phyloP scores from a whole-genome alignment of 2,797 vertebrate genomes.

The Coregonus suidteri region DNA sequence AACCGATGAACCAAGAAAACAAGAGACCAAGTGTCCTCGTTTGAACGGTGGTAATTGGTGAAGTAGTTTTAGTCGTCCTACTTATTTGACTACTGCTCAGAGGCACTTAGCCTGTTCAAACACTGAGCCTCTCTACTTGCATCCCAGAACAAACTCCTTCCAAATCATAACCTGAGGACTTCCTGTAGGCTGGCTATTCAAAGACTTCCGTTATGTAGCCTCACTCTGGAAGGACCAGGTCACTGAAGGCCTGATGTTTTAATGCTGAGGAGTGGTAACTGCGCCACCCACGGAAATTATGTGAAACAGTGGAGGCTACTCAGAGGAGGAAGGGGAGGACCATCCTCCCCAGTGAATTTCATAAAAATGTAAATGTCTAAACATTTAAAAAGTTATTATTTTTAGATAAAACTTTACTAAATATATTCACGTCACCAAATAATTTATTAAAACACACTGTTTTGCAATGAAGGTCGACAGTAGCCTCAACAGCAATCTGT shows the following conservation, averaged over 20 bases:
- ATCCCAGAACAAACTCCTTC: slow-evolving; percentile 59
- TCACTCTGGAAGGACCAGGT: neutral
- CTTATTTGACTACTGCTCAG: no score
- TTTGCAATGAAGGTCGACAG: no score
- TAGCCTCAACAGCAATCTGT: no score
- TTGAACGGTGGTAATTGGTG: slow-evolving; percentile 43
- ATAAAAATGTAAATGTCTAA: no score
- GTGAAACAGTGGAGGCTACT: neutral
- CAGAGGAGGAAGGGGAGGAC: no score
- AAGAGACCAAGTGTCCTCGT: slow-evolving; percentile 27
- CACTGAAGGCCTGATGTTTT: neutral
- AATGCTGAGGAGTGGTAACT: neutral
- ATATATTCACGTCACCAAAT: no score
- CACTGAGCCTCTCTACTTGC: slow-evolving; percentile 67
- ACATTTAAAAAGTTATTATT: no score
- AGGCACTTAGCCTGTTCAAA: slow-evolving; percentile 35
- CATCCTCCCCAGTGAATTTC: no score
- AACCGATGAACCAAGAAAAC: slow-evolving; percentile 16
- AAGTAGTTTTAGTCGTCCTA: slow-evolving; percentile 30
- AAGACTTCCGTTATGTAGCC: neutral
- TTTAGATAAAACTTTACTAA: no score
- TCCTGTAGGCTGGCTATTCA: slow-evolving; percentile 55
- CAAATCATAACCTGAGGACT: slow-evolving; percentile 56
- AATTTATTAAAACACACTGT: no score
- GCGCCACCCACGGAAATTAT: neutral